Evolutionary conservation across 2,888 invertebrate species (phyloP).

Genomic region (Zygaena filipendulae): DNA sequence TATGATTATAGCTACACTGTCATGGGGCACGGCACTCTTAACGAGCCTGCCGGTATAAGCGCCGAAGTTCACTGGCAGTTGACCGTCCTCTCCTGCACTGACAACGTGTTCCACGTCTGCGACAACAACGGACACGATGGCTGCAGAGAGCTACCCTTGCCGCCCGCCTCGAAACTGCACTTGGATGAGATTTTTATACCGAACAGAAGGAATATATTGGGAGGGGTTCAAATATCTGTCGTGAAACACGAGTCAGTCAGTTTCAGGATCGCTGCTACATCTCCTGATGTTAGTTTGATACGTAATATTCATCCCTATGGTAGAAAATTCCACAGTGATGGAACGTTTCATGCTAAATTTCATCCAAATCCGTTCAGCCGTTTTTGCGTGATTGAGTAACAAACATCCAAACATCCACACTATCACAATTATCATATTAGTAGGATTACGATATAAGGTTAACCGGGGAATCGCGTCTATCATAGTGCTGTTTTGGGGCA

Average conservation of each 20-base stretch:
- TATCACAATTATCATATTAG: too few relatives aligned
- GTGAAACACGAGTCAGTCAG: constrained; percentile 35
- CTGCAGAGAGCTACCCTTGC: constrained; percentile 31
- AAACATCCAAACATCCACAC: too few relatives aligned
- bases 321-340: too few relatives aligned
- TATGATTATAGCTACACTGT: constrained; percentile 46
- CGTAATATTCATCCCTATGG: too few relatives aligned
- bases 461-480: too few relatives aligned
- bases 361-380: too few relatives aligned
- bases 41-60: constrained; percentile 18
- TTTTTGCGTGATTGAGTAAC: too few relatives aligned
- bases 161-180: constrained; percentile 31
- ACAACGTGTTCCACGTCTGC: constrained; percentile 41
- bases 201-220: constrained; percentile 47
- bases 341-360: too few relatives aligned
- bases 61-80: constrained; percentile 44
- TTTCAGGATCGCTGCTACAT: constrained; percentile 39
- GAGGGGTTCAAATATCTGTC: constrained; percentile 39
- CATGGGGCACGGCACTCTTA: constrained; percentile 36
- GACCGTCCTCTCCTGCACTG: constrained; percentile 32
- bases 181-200: constrained; percentile 49
- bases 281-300: constrained; percentile 37
- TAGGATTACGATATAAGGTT: too few relatives aligned
- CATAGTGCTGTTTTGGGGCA: too few relatives aligned
- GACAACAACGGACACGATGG: constrained; percentile 28